Evolutionary conservation across 2,113 vertebrate genomes (phyloP).

Genomic region (Todiramphus chloris): DNA sequence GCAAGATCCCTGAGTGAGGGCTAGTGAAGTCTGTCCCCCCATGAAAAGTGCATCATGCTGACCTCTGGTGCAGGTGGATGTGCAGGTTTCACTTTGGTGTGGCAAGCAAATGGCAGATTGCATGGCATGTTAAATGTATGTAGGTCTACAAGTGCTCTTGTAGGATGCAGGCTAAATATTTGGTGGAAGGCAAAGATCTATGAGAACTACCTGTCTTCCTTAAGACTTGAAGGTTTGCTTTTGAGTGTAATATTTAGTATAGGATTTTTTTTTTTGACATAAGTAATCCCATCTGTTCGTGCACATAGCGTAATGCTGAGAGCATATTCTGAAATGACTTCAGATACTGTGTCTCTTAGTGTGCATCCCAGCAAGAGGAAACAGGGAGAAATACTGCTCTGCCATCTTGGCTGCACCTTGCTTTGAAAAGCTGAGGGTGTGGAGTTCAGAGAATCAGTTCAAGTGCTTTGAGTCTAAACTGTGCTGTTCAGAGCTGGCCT

Average conservation of each 20-base stretch:
- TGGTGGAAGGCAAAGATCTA: not conserved
- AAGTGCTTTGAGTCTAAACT: not conserved
- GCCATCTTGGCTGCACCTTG: not conserved
- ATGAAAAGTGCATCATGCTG: fast-evolving
- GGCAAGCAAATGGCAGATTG: not conserved
- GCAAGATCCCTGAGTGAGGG: not conserved
- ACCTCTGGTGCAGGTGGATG: not conserved
- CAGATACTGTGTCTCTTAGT: not conserved
- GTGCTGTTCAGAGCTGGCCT: not conserved
- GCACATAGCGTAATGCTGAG: not conserved
- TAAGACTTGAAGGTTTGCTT: not conserved
- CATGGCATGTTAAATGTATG: not conserved
- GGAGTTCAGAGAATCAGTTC: not conserved
- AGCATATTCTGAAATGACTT: not conserved
- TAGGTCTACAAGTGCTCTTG: not conserved
- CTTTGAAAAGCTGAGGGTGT: not conserved
- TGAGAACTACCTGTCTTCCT: not conserved
- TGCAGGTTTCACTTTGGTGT: not conserved
- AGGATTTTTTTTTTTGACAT: not conserved
- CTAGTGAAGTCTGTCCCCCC: not conserved
- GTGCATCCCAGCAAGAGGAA: not conserved
- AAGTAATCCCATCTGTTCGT: not conserved
- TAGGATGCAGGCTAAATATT: not conserved
- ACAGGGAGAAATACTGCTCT: not conserved
- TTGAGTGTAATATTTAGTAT: not conserved